Base-by-base conservation (phyloP, 2,797 vertebrate genomes). In the Oryzias dopingdopingensis region DNA sequence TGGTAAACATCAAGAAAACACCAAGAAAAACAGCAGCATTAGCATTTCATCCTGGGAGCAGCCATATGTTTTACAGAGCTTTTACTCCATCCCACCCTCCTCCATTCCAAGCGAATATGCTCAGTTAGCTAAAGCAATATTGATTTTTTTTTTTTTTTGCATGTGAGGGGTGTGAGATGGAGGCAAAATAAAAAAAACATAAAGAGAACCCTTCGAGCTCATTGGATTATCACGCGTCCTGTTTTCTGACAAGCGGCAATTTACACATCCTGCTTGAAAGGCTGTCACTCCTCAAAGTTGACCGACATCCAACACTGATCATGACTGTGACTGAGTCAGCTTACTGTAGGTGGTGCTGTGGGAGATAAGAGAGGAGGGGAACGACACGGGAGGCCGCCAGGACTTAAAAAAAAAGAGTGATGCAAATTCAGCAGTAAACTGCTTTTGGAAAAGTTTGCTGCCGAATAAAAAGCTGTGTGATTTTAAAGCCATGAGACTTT, bases 41-140 rank as follows among this genome's bases (percentile, higher is more conserved):
- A 85, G 86, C 83, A 83, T 52, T 82, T 81, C 46, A 22, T 72
- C 68, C 59, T 72, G 14, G 29, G 76, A 62, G 67, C 62, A 24
- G 79, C 80, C 78, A 86, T 86, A 80, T 85, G 83, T 84, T 88
- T 88, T 78, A 85, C 76, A 80, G 83, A 58, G 59, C 72, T 88
- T 32, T 84, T 80, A 74, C 78, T 71, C 55, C 62, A 56, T 64
- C 73, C 52, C 22, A 68, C 59, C 63, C 70, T 12, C 51, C 65
- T 76, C 53, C 72, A 79, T 52, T 74, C 63, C 4, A 4, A 50
- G 45, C 70, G 80, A 84, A 82, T 76, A 66, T 80, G 76, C 68
- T 80, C 75, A 59, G 81, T 80, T 86, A 79, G 73, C 72, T 74
- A 76, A 74, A 79, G 73, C 68, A 70, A 65, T 72, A 86, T 82